phyloP scores from a whole-genome alignment of 2,797 vertebrate species.

The Argya squamiceps region DNA sequence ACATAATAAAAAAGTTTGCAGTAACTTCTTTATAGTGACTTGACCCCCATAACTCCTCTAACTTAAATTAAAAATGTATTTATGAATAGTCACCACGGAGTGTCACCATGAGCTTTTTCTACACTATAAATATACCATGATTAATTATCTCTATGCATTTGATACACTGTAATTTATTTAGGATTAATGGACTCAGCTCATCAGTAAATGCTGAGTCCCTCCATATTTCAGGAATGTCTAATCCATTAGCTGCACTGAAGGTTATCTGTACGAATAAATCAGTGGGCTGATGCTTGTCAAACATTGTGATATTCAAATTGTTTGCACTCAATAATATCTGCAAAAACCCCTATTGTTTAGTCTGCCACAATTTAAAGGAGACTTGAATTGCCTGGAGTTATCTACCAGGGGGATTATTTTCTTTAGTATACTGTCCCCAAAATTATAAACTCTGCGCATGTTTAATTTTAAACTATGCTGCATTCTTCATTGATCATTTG shows the following conservation, averaged over 20 bases:
- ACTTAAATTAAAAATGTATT: constrained; percentile 5
- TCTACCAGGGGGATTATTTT: not conserved
- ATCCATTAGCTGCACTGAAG: not conserved
- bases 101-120: not conserved
- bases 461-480: not conserved
- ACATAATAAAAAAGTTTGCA: not conserved
- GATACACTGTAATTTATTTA: constrained; percentile 13
- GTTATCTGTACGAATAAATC: constrained; percentile 1
- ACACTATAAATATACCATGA: not conserved
- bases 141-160: not conserved
- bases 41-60: not conserved
- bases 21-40: not conserved
- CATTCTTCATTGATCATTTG: not conserved
- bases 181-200: constrained; percentile 15
- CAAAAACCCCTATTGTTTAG: not conserved
- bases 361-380: not conserved
- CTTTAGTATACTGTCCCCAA: not conserved
- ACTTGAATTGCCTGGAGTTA: not conserved
- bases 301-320: not conserved
- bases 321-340: not conserved
- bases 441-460: not conserved
- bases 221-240: not conserved
- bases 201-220: not conserved
- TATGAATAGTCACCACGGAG: not conserved
- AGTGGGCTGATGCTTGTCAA: not conserved